Percentiles rank a stretch among this genome's conserved stretches.
Evolutionary conservation across 2,888 invertebrate genomes (phyloP).

Genomic region (Metalampra italica): DNA sequence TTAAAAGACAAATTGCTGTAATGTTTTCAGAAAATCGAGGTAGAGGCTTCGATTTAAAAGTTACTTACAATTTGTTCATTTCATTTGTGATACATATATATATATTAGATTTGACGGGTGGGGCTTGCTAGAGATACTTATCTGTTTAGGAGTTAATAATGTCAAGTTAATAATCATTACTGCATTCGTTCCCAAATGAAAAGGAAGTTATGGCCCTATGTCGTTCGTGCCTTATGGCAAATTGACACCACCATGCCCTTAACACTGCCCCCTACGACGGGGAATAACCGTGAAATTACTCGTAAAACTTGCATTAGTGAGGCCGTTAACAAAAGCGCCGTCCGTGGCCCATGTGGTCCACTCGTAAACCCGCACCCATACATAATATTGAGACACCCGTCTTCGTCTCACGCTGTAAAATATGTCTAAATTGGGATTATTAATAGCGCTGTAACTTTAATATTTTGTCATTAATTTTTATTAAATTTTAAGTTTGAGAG

Average conservation of each 20-base stretch:
- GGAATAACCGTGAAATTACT: slow-evolving; percentile 72
- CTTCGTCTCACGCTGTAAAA: slow-evolving; percentile 38
- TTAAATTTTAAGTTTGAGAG: slow-evolving; percentile 14
- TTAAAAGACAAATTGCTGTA: too few relatives aligned
- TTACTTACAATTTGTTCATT: too few relatives aligned
- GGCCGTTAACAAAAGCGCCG: slow-evolving; percentile 55
- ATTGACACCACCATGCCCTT: slow-evolving; percentile 9
- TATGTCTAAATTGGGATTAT: slow-evolving; percentile 54
- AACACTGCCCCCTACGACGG: slow-evolving; percentile 37
- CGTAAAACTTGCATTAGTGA: slow-evolving; percentile 71
- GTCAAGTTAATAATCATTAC: too few relatives aligned
- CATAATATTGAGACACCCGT: slow-evolving; percentile 28
- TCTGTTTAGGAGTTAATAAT: too few relatives aligned
- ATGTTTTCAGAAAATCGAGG: too few relatives aligned
- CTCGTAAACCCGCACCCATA: slow-evolving; percentile 49
- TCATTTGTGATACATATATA: too few relatives aligned
- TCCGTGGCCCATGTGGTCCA: slow-evolving; percentile 60
- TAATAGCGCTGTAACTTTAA: slow-evolving; percentile 49
- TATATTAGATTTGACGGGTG: too few relatives aligned
- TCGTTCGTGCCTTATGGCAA: background rate
- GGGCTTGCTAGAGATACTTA: too few relatives aligned
- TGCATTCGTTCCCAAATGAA: background rate
- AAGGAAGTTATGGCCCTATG: background rate
- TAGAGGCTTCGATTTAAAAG: too few relatives aligned
- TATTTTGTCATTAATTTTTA: slow-evolving; percentile 37